These are phyloP conservation scores for Tiliacea citrago DNA, from an alignment of 2,888 invertebrate species.

Conservation along the genomic window DNA sequence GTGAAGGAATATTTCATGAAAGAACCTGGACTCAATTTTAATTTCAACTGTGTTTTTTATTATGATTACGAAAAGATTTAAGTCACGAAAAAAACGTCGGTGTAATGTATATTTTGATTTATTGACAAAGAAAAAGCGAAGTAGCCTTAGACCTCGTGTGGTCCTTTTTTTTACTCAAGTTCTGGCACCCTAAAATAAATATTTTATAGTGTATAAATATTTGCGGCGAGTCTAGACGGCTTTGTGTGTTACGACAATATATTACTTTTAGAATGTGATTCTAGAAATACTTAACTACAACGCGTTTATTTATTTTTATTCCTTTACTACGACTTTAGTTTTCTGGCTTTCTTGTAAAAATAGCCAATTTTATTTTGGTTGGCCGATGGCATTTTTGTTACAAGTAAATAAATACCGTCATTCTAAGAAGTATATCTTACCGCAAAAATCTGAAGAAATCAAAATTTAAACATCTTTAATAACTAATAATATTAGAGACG, in stretches of 20 bases:
- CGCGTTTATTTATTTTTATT: conserved; percentile 38
- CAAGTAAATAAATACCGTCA: conserved; percentile 4
- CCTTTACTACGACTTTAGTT: conserved; percentile 28
- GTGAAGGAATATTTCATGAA: not conserved
- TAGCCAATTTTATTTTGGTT: not conserved
- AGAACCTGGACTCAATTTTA: not conserved
- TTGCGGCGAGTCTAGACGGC: conserved; percentile 49
- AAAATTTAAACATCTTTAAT: not conserved
- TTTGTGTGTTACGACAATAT: conserved; percentile 4
- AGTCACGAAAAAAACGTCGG: not conserved
- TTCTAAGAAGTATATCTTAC: not conserved
- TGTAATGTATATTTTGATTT: not conserved
- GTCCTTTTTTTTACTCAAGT: not conserved
- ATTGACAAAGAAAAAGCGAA: not conserved
- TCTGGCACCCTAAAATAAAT: conserved; percentile 11
- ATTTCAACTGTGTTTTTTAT: not conserved
- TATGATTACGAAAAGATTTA: not conserved
- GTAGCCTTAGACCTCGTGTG: not conserved
- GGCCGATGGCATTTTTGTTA: conserved; percentile 1
- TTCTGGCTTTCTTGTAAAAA: conserved; percentile 4
- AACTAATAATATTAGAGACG: not conserved
- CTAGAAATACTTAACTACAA: not conserved
- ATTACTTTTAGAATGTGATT: conserved; percentile 25
- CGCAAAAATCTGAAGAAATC: not conserved
- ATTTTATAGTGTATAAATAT: conserved; percentile 39